Base-by-base conservation (phyloP, 2,797 vertebrate genomes). In the Ibycter americanus region DNA sequence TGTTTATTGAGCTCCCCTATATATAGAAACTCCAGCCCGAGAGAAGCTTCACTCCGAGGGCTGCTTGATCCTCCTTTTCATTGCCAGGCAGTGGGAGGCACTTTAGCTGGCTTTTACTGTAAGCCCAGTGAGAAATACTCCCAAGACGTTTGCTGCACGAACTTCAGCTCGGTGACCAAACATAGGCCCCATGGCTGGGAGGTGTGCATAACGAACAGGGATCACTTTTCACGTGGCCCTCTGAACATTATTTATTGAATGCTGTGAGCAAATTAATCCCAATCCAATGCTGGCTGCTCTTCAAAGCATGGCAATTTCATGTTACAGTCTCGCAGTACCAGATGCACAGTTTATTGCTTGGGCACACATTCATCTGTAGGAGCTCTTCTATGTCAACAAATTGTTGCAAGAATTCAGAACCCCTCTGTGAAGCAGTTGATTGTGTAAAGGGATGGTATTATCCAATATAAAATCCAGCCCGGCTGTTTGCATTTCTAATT, bases 1-100 rank as follows among this genome's bases (percentile, higher is more conserved):
- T 97, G 97, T 97, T 98, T 98, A 98, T 96, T 95, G 92, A 91
- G 89, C 92, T 90, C 86, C 52, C 62, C 98, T 98, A 98, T 98
- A 97, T 98, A 97, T 98, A 98, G 97, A 88, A 96, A 91, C 91
- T 77, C 88, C 79, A 87, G 84, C 91, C 95, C 19, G 0, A 94
- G 89, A 62, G 85, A 97, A 67, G 95, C 95, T 96, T 83, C 63
- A 9, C 92, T 94, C 87, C 15, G 3, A 91, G 93, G 96, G 92
- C 96, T 72, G 87, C 93, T 74, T 97, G 97, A 98, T 98, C 90
- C 93, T 91, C 58, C 81, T 82, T 93, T 95, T 96, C 97, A 77
- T 66, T 91, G 25, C 95, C 84, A 63, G 72, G 78, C 8, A 9
- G 91, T 86, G 94, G 96, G 94, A 97, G 97, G 96, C 93, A 92